Evolutionary conservation across 2,797 vertebrate species (phyloP), one percentile per base, ranked within the genome.

Genomic region (Tenualosa thibaudeaui): DNA sequence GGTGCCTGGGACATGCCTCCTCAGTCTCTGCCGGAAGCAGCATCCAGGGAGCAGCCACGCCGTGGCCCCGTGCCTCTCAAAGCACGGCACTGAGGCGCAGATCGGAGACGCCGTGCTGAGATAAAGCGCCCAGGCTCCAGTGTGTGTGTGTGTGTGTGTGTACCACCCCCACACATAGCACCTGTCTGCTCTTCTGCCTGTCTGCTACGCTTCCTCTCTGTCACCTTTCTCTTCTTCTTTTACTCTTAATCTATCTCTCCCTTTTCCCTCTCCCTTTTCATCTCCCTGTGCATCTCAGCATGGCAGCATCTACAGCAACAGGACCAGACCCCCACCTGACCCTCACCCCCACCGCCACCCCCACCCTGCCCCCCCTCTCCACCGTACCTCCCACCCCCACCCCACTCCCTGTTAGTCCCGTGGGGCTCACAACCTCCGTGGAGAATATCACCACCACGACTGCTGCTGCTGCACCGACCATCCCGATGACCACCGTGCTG

Each of bases 391-490:
- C 37, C 54, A 90, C 92, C 58, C 78, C 89, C 43, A 75, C 50
- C 15, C 51, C 81, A 53, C 31, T 83, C 40, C 37, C 71, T 1
- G 4, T n/a, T 5, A 78, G 5, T 17, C 46, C 71, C 13, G 40
- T 37, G 19, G 71, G 37, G 71, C 71, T 78, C 5, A 46, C 71
- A 5, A 78, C 37, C 5, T 7, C 71, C 17, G 65, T 31, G 13
- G 65, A 17, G 65, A 78, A 37, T 90, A 51, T 12, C 81, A 86
- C 91, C 0, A 81, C 87, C 84, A 90, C 93, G 85, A 92, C 89
- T 86, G 68, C 85, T 85, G 92, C 88, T 86, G 93, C 90, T 89
- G 83, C 92, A 13, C 85, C 54, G 88, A 85, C 90, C 90, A 0
- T 85, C 81, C 89, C 89, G 10, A 85, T 83, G 81, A 68, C 84